Evolutionary conservation across 1,140 invertebrate species (phyloP).

Genomic region (Nylanderia fulva): DNA sequence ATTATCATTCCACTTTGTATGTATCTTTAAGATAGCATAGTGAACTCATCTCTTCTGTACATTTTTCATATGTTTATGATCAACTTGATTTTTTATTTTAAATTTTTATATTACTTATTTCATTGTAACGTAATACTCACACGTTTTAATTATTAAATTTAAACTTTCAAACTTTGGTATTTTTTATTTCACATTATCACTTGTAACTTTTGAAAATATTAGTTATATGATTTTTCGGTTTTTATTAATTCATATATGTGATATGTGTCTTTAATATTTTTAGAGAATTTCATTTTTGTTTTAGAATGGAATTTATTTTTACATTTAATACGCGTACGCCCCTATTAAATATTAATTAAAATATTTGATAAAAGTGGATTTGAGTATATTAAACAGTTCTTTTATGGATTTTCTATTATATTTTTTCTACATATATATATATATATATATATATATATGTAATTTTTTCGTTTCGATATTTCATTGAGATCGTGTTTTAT

Average conservation of each 20-base stretch:
- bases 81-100: neutral
- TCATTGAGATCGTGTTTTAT: neutral
- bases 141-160: neutral
- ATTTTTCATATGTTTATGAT: neutral
- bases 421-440: neutral
- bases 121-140: neutral
- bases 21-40: neutral
- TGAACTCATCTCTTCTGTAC: neutral
- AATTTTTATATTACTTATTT: slow-evolving; percentile 3
- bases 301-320: neutral
- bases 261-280: neutral
- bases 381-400: slow-evolving; percentile 7
- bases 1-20: neutral
- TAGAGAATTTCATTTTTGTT: slow-evolving; percentile 2
- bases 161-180: no score
- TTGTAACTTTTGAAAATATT: neutral
- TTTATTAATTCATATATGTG: neutral
- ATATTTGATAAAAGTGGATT: neutral
- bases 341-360: slow-evolving; percentile 1
- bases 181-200: neutral
- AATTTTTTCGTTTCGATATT: neutral
- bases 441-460: no score
- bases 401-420: neutral
- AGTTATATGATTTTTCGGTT: neutral
- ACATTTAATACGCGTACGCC: neutral